Evolutionary conservation across 35 echinoderm and acorn worm species (phyloP).

Genomic region (Apostichopus japonicus): DNA sequence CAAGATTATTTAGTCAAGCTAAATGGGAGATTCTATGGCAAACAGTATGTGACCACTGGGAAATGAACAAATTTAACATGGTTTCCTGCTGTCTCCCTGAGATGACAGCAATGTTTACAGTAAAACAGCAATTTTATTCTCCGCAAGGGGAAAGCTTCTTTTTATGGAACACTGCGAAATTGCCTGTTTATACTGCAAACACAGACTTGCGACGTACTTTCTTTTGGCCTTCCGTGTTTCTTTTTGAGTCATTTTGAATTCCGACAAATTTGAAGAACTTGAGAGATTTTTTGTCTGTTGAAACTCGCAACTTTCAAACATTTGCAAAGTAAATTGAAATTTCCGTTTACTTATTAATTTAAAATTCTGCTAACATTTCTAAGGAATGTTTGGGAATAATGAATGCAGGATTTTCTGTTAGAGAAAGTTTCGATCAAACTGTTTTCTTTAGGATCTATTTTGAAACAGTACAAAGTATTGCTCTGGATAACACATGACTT

Average conservation of each 20-base stretch:
- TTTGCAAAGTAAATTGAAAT: too few species aligned
- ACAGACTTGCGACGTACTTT: neutral
- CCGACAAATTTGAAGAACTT: too few species aligned
- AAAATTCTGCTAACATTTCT: too few species aligned
- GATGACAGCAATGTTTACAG: conserved; percentile 25
- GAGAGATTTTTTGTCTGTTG: too few species aligned
- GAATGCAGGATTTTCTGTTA: too few species aligned
- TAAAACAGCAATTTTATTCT: conserved; percentile 8
- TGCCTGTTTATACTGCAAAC: neutral
- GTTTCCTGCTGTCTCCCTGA: neutral
- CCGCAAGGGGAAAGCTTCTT: neutral
- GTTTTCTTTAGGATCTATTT: too few species aligned
- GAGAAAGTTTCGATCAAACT: too few species aligned
- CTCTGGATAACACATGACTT: too few species aligned
- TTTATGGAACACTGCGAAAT: neutral
- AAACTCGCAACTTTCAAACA: too few species aligned
- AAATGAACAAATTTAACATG: conserved; percentile 43
- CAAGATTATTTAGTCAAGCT: neutral
- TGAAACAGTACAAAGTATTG: too few species aligned
- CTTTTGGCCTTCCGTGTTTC: neutral
- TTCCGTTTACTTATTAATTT: too few species aligned
- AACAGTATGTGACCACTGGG: conserved; percentile 2
- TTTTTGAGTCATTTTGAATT: neutral
- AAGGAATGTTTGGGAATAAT: too few species aligned
- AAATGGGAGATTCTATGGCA: neutral